Conservation (phyloP, 2,113 vertebrate species). For the Leptocoma aspasia region DNA sequence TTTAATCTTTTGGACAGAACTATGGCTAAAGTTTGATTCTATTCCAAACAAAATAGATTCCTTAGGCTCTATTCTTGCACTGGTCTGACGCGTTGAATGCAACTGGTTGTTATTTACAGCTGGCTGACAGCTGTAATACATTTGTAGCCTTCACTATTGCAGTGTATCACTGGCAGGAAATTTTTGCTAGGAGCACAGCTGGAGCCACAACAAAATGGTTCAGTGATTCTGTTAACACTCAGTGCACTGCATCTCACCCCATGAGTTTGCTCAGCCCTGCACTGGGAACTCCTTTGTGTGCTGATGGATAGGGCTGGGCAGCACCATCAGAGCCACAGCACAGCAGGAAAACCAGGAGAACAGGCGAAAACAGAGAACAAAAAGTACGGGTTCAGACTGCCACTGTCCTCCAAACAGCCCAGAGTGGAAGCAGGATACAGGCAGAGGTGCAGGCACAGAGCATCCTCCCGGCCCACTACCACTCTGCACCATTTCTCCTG, state of each 20-base stretch:
- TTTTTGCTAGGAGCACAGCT: background rate
- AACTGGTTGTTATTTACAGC: background rate
- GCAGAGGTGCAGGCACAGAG: background rate
- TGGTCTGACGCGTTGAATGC: background rate
- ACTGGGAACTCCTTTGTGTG: accelerated
- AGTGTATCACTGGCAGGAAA: background rate
- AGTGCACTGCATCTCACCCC: background rate
- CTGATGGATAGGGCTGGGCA: background rate
- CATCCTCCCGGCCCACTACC: background rate
- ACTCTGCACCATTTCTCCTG: background rate
- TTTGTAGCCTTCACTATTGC: background rate
- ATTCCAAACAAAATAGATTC: background rate
- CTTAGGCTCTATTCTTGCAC: background rate
- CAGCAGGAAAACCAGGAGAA: background rate
- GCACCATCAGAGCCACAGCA: background rate
- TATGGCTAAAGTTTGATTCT: background rate
- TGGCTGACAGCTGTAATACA: background rate
- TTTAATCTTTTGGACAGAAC: background rate
- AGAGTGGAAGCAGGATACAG: background rate
- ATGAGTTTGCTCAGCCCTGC: background rate
- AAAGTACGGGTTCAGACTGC: background rate
- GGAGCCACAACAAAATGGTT: background rate
- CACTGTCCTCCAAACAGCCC: background rate
- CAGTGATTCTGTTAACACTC: background rate
- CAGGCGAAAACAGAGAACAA: background rate